Base-by-base conservation (phyloP, 2,888 invertebrate genomes). In the Drosophila kuntzei region DNA sequence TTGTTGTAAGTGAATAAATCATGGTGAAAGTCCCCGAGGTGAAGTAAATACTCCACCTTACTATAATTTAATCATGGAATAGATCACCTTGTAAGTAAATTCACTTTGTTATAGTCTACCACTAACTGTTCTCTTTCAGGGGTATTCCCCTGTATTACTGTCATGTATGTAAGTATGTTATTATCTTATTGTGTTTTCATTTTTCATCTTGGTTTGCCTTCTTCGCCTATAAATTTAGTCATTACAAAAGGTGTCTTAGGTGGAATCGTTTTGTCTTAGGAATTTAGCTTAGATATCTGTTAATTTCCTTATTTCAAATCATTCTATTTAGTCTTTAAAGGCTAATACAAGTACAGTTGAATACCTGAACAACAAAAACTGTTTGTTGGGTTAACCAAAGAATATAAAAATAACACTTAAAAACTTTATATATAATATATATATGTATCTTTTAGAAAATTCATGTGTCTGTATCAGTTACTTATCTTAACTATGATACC, bases 201-300 rank as follows among this genome's bases (percentile, higher is more conserved):
- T 53, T 66, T 39, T 39, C n/a, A n/a, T n/a, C n/a, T 57, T 58
- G 51, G 71, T 70, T 55, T 53, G 60, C 49, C 54, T 73, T 76
- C 54, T 73, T 76, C n/a, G 67, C 65, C 72, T 82, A 79, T 77
- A 85, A 83, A 85, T 83, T 87, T 87, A 85, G 70, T 83, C 76
- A 63, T 83, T 86, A 83, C 83, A 87, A 84, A 85, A 79, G 86
- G 82, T 81, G 69, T 88, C 84, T 80, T 86, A 87, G 88, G 88
- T 87, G 84, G 88, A 84, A 88, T 84, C 84, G 88, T 84, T 84
- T 86, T 84, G 87, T 86, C 88, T 84, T 84, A 87, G 84, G 84
- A 84, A 83, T 88, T 84, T 88, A 88, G 88, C 84, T 84, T 88
- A 87, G 87, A 83, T 86, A 83, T 78, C 80, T 85, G 69, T 71